These are phyloP conservation scores for Anoplius nigerrimus DNA, from an alignment of 2,888 invertebrate species.

Conservation along the genomic window DNA sequence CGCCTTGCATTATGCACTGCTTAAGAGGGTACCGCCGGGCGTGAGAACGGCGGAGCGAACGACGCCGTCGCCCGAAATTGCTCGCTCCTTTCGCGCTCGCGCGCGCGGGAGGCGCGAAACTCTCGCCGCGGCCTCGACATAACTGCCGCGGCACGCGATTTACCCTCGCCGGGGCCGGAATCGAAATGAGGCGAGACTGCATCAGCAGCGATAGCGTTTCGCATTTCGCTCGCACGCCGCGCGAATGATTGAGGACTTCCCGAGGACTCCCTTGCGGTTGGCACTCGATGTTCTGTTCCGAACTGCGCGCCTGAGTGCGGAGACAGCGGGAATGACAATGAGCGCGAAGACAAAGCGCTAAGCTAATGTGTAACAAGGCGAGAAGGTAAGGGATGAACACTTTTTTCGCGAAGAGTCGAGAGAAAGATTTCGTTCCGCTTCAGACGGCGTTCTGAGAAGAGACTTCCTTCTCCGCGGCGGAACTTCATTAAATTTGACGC, in stretches of 20 bases:
- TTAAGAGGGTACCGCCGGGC: neutral
- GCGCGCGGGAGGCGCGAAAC: neutral
- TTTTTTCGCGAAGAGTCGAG: too few relatives aligned
- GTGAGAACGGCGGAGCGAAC: neutral
- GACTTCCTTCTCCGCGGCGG: too few relatives aligned
- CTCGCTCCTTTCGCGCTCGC: conserved; percentile 19
- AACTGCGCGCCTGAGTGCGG: neutral
- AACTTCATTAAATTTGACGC: too few relatives aligned
- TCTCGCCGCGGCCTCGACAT: conserved; percentile 6
- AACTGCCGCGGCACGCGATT: conserved; percentile 26
- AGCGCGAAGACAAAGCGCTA: too few relatives aligned
- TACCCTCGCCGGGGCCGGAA: neutral
- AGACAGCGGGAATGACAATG: too few relatives aligned
- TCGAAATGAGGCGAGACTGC: conserved; percentile 29
- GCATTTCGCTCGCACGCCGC: conserved; percentile 44
- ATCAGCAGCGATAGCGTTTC: conserved; percentile 25
- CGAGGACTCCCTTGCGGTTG: neutral
- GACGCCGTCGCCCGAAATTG: conserved; percentile 11
- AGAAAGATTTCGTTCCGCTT: too few relatives aligned
- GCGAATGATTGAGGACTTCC: conserved; percentile 49
- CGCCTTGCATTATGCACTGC: neutral
- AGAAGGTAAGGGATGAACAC: too few relatives aligned
- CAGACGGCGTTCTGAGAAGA: too few relatives aligned
- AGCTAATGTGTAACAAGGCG: too few relatives aligned
- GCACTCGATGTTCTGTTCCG: neutral